phyloP scores from a whole-genome alignment of 2,797 vertebrate genomes.

The Prionace glauca region DNA sequence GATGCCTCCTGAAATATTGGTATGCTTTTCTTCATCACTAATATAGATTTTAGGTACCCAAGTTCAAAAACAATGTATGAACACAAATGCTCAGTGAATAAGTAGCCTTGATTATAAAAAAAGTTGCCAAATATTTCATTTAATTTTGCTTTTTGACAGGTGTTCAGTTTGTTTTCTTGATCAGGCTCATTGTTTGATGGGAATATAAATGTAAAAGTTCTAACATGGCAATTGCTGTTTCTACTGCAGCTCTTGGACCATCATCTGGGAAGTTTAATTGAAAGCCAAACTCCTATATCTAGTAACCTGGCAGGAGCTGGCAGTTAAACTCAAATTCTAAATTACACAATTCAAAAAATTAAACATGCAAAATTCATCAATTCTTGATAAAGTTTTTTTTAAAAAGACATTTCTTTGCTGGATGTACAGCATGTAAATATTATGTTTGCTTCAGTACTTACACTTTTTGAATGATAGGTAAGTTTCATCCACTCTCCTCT shows the following conservation, averaged over 20 bases:
- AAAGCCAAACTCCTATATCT: not conserved
- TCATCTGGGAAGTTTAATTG: not conserved
- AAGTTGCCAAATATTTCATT: not conserved
- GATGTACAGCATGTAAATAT: not conserved
- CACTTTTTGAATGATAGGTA: conserved; percentile 66
- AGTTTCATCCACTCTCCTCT: conserved; percentile 76
- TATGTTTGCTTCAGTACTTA: conserved; percentile 51
- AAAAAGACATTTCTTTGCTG: not conserved
- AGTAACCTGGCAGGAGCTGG: not conserved
- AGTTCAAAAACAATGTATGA: not conserved
- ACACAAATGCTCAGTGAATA: not conserved
- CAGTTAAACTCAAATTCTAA: not conserved
- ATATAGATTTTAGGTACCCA: not conserved
- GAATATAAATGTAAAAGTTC: not conserved
- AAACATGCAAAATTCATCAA: not conserved
- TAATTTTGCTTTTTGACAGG: not conserved
- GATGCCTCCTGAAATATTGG: not conserved
- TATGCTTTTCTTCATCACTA: not conserved
- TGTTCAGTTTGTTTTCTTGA: not conserved
- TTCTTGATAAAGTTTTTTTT: too few relatives aligned
- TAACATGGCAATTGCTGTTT: not conserved
- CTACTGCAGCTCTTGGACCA: not conserved
- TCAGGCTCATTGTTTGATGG: too few relatives aligned
- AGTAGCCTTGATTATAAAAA: not conserved
- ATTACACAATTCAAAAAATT: not conserved